Evolutionary conservation across 2,797 vertebrate species (phyloP).

Genomic region (Labroides dimidiatus): DNA sequence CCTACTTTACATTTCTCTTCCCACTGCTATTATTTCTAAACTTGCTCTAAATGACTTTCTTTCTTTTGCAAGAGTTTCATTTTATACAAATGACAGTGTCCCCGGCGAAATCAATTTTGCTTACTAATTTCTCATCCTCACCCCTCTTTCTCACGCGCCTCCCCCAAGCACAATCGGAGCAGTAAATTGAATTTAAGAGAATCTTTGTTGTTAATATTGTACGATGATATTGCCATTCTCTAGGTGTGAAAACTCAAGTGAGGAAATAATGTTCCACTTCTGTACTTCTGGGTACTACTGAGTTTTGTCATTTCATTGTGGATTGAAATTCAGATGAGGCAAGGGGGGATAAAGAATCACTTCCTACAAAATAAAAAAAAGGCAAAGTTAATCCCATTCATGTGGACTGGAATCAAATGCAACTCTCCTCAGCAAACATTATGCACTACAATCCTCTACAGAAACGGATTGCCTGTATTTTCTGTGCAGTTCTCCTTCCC

Average conservation of each 20-base stretch:
- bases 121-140: slow-evolving; percentile 59
- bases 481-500: slow-evolving; percentile 27
- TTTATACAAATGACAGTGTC: slow-evolving; percentile 57
- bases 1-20: slow-evolving; percentile 53
- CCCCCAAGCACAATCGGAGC: neutral
- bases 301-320: slow-evolving; percentile 22
- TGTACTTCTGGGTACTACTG: slow-evolving; percentile 15
- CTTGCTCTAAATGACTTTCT: slow-evolving; percentile 67
- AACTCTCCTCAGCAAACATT: slow-evolving; percentile 28
- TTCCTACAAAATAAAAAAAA: slow-evolving; percentile 9
- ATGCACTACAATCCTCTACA: slow-evolving; percentile 7
- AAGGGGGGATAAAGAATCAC: slow-evolving; percentile 2
- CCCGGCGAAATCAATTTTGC: slow-evolving; percentile 62
- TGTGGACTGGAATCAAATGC: slow-evolving; percentile 22
- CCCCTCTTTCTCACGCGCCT: neutral
- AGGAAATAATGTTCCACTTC: slow-evolving; percentile 45
- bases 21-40: slow-evolving; percentile 63
- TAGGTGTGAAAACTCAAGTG: slow-evolving; percentile 45
- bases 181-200: slow-evolving; percentile 51
- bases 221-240: slow-evolving; percentile 38
- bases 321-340: slow-evolving; percentile 49
- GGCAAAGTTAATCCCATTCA: slow-evolving; percentile 6
- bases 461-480: slow-evolving; percentile 37
- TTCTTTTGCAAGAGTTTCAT: slow-evolving; percentile 47
- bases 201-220: slow-evolving; percentile 47